These are phyloP conservation scores for Heliconius eleuchia DNA, from an alignment of 1,140 invertebrate species.

Conservation along the genomic window DNA sequence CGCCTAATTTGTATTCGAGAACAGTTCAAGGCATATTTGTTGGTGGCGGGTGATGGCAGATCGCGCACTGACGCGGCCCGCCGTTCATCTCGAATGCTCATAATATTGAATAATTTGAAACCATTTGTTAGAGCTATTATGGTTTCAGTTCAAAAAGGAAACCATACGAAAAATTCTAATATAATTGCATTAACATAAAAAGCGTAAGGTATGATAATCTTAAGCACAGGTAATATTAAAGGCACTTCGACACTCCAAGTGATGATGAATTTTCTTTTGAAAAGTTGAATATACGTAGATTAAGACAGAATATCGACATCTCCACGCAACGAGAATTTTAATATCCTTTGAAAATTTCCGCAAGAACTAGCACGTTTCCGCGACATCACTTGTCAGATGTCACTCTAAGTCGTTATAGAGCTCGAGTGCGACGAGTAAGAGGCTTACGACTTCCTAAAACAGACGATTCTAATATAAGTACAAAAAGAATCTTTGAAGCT, in stretches of 20 bases:
- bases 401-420: background rate
- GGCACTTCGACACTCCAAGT: background rate
- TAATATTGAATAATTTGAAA: slow-evolving; percentile 10
- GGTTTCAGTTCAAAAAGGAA: background rate
- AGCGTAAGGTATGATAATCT: background rate
- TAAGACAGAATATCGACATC: background rate
- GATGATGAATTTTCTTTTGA: background rate
- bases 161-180: slow-evolving; percentile 38
- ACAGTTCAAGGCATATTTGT: slow-evolving; percentile 55
- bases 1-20: slow-evolving; percentile 65
- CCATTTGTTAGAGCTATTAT: background rate
- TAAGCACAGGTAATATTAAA: background rate
- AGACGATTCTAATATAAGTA: slow-evolving; percentile 17
- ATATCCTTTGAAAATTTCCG: background rate
- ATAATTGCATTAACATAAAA: background rate
- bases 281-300: too few relatives aligned
- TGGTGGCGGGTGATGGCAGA: slow-evolving; percentile 27
- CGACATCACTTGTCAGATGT: slow-evolving; percentile 20
- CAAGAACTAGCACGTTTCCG: slow-evolving; percentile 16
- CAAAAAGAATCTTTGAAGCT: background rate
- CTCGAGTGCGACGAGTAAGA: slow-evolving; percentile 18
- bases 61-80: background rate
- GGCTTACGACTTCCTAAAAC: slow-evolving; percentile 16
- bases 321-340: background rate
- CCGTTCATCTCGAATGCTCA: background rate